Percentiles rank a stretch among this genome's conserved stretches.
phyloP scores from a whole-genome alignment of 1,140 invertebrate genomes.

The Aethina tumida region DNA sequence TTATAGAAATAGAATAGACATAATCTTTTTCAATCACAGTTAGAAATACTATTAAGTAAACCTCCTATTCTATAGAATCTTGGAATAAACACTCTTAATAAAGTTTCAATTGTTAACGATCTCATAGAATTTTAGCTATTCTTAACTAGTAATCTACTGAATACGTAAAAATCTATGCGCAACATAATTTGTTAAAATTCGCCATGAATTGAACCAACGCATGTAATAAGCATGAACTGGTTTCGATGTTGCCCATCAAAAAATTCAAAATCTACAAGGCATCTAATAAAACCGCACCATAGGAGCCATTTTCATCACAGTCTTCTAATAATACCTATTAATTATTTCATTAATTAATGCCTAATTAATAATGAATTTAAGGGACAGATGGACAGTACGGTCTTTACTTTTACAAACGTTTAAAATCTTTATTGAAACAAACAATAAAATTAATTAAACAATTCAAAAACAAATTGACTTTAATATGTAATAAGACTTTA shows the following conservation, averaged over 20 bases:
- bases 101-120: slow-evolving; percentile 1
- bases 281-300: slow-evolving; percentile 13
- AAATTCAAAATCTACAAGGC: slow-evolving; percentile 12
- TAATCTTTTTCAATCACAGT: slow-evolving; percentile 25
- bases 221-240: not conserved
- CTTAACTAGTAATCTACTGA: not conserved
- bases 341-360: not conserved
- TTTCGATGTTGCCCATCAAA: slow-evolving; percentile 7
- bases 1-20: slow-evolving; percentile 24
- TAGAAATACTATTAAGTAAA: slow-evolving; percentile 20
- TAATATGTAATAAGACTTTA: not conserved
- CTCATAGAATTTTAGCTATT: not conserved
- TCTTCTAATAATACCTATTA: slow-evolving; percentile 19
- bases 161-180: not conserved
- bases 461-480: not conserved
- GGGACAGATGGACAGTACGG: slow-evolving; percentile 1
- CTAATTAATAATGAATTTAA: not conserved
- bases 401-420: not conserved
- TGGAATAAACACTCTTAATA: not conserved
- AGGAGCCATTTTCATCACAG: slow-evolving; percentile 23
- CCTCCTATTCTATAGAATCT: not conserved
- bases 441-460: not conserved
- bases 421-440: not conserved
- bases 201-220: not conserved
- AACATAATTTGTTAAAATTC: slow-evolving; percentile 1